Evolutionary conservation across 2,113 vertebrate genomes (phyloP), one percentile per base, ranked within the genome.

Genomic region (Talpa occidentalis): DNA sequence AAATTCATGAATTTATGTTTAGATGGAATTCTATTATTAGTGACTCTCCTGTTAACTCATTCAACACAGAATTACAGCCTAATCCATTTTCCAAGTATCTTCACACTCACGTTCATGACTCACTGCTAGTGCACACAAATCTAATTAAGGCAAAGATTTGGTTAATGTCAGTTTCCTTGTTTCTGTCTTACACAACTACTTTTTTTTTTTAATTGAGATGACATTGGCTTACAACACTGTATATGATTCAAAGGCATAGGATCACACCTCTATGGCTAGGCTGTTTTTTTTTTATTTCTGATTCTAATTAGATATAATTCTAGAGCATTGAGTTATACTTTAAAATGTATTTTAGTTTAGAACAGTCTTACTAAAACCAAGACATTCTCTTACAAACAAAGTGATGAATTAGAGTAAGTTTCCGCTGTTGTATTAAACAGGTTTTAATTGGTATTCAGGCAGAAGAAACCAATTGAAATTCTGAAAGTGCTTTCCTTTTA

Each of bases 401-500:
- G 32, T 77, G 83, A 97, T 92, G 88, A 73, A 96, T 59, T 76
- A 5, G 30, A 96, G 44, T 86, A 35, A 26, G 0, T 96, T 95
- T 94, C 22, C 37, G n/a, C 54, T 70, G 10, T 73, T 86, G 24
- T 44, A 74, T 89, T 94, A 96, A 96, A 66, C 44, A 94, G 69
- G 60, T 95, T 95, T 96, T 96, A 97, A 96, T 85, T 97, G 72
- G 90, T 96, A 94, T 96, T 95, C 94, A 80, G 78, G 64, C n/a
- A 84, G 80, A 93, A 86, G 73, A 93, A 84, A 70, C 24, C 90
- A 90, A 35, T 90, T 94, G 94, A 95, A 96, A 96, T 94, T 88
- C 94, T 93, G 77, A 88, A 56, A 94, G 81, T 80, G 72, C 24
- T 94, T 94, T 85, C 42, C 42, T 96, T 95, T 93, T 95, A 95